phyloP scores from a whole-genome alignment of 2,113 vertebrate genomes.

The Patagioenas fasciata region DNA sequence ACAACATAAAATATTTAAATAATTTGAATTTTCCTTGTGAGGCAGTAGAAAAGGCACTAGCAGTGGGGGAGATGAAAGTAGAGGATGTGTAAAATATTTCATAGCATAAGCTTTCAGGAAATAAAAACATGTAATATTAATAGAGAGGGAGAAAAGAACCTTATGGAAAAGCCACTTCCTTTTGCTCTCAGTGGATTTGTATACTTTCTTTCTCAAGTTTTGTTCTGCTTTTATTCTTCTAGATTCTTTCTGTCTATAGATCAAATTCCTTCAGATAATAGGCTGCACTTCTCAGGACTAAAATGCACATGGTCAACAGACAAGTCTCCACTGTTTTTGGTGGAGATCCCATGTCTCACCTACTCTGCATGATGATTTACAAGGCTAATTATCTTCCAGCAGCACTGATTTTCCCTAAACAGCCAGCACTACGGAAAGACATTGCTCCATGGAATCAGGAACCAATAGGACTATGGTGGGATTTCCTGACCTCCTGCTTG shows the following conservation, averaged over 20 bases:
- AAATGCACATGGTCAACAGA: background rate
- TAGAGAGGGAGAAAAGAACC: background rate
- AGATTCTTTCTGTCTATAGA: background rate
- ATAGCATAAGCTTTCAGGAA: background rate
- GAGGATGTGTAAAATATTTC: slow-evolving; percentile 30
- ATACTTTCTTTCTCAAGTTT: background rate
- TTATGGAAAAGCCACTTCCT: background rate
- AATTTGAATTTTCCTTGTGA: slow-evolving; percentile 35
- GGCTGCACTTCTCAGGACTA: background rate
- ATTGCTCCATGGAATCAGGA: background rate
- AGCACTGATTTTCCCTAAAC: background rate
- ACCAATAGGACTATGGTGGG: accelerated
- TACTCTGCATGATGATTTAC: background rate
- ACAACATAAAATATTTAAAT: slow-evolving; percentile 60
- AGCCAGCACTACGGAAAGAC: background rate
- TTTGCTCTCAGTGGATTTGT: background rate
- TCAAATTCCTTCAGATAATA: background rate
- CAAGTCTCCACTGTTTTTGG: background rate
- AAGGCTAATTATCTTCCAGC: background rate
- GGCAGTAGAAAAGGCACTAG: background rate
- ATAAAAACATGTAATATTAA: slow-evolving; percentile 28
- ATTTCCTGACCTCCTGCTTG: background rate
- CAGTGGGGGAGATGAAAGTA: background rate
- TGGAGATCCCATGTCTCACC: background rate
- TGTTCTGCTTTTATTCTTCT: background rate